These are phyloP conservation scores for Drosophila rhopaloa DNA, from an alignment of 1,140 invertebrate genomes.

Conservation along the genomic window DNA sequence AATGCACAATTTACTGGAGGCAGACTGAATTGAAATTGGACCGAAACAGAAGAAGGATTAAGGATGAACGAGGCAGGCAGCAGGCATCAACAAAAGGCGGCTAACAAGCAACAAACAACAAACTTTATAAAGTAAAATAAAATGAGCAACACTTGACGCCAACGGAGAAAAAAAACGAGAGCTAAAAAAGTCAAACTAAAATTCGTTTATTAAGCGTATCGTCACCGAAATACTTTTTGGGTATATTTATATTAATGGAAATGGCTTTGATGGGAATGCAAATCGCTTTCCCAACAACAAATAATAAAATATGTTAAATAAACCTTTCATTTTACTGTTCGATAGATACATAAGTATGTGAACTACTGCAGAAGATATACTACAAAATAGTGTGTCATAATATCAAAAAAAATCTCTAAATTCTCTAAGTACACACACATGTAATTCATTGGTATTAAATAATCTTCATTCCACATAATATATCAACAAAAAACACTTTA, in stretches of 20 bases:
- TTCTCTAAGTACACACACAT: too few species aligned
- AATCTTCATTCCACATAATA: too few species aligned
- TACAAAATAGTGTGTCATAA: too few species aligned
- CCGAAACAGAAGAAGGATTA: constrained; percentile 11
- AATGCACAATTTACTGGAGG: constrained; percentile 52
- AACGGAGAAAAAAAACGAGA: constrained; percentile 9
- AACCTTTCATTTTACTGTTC: too few species aligned
- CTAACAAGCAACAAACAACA: constrained; percentile 51
- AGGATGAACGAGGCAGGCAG: not conserved
- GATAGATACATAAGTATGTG: too few species aligned
- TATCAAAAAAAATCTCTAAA: too few species aligned
- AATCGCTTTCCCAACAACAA: too few species aligned
- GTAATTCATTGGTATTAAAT: too few species aligned
- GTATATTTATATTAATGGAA: not conserved
- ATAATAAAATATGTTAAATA: too few species aligned
- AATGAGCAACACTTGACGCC: constrained; percentile 57
- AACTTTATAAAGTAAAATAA: constrained; percentile 57
- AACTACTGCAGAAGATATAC: too few species aligned
- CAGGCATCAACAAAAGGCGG: constrained; percentile 30
- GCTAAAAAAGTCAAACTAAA: constrained; percentile 16
- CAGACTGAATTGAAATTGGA: constrained; percentile 19
- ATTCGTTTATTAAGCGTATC: constrained; percentile 16
- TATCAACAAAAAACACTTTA: too few species aligned
- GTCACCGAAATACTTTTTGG: constrained; percentile 18
- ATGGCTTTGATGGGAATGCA: too few species aligned